These are phyloP conservation scores for Eupithecia subumbrata DNA, from an alignment of 2,888 invertebrate genomes.

Conservation along the genomic window DNA sequence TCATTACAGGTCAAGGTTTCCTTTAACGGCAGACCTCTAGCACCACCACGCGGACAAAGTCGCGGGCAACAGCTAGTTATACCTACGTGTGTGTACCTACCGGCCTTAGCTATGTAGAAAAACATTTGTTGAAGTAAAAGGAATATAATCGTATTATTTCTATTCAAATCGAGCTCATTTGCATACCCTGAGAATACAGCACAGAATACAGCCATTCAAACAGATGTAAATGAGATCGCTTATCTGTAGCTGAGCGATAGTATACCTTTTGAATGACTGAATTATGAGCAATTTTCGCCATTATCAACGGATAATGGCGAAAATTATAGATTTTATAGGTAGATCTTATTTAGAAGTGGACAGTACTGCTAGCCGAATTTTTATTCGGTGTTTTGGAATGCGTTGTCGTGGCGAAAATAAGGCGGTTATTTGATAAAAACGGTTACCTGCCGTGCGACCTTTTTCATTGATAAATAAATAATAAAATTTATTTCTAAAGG, in stretches of 20 bases:
- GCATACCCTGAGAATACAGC: conserved; percentile 18
- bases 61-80: background rate
- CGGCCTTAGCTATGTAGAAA: background rate
- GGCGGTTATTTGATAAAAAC: too few species aligned
- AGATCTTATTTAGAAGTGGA: too few species aligned
- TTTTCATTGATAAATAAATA: too few species aligned
- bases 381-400: too few species aligned
- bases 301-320: background rate
- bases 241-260: background rate
- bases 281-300: background rate
- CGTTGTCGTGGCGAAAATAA: too few species aligned
- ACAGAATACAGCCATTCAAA: background rate
- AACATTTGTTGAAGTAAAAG: background rate
- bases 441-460: too few species aligned
- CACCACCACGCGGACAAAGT: too few species aligned
- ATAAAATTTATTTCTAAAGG: too few species aligned
- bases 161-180: conserved; percentile 7
- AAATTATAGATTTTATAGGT: background rate
- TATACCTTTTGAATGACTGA: background rate
- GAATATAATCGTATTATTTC: conserved; percentile 2
- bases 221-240: conserved; percentile 18
- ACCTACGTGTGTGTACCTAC: background rate
- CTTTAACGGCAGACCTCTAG: too few species aligned
- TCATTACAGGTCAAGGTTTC: too few species aligned
- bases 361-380: too few species aligned